A percentile compares a stretch with the other conserved stretches of the same genome.
These are phyloP conservation scores for Chitala chitala DNA, from an alignment of 2,113 vertebrate species.

Conservation along the genomic window DNA sequence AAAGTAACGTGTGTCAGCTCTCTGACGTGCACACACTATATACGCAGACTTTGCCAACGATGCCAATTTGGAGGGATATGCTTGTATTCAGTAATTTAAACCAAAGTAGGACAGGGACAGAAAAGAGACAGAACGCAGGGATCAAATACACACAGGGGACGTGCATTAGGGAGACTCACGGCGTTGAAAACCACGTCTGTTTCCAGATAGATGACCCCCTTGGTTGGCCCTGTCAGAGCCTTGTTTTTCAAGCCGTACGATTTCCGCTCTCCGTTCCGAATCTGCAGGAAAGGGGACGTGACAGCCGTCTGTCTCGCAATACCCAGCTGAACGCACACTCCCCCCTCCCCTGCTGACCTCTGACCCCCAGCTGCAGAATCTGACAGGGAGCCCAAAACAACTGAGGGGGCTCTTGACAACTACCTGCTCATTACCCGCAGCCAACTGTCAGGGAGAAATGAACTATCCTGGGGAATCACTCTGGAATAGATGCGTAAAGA, in stretches of 20 bases:
- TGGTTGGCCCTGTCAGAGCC: constrained; percentile 88
- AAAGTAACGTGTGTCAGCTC: not conserved
- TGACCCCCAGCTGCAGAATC: constrained; percentile 81
- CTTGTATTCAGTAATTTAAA: not conserved
- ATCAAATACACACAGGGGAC: constrained; percentile 38
- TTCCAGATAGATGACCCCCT: constrained; percentile 92
- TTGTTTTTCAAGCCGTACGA: constrained; percentile 93
- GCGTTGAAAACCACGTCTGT: constrained; percentile 92
- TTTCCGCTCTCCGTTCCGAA: constrained; percentile 90
- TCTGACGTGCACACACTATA: not conserved
- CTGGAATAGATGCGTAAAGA: constrained; percentile 57
- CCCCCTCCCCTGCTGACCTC: constrained; percentile 54
- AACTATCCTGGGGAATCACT: constrained; percentile 80
- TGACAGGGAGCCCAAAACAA: constrained; percentile 84
- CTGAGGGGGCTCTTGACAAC: constrained; percentile 84
- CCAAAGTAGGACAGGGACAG: not conserved
- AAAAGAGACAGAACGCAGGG: not conserved
- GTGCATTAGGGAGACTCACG: constrained; percentile 80
- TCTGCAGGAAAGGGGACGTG: constrained; percentile 78
- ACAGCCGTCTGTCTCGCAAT: constrained; percentile 78
- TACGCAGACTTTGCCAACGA: not conserved
- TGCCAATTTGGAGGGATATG: not conserved
- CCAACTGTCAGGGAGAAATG: constrained; percentile 81
- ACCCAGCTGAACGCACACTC: constrained; percentile 78
- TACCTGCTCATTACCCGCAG: constrained; percentile 88